Conservation (phyloP, 2,888 invertebrate genomes). For the Agrotis segetum region DNA sequence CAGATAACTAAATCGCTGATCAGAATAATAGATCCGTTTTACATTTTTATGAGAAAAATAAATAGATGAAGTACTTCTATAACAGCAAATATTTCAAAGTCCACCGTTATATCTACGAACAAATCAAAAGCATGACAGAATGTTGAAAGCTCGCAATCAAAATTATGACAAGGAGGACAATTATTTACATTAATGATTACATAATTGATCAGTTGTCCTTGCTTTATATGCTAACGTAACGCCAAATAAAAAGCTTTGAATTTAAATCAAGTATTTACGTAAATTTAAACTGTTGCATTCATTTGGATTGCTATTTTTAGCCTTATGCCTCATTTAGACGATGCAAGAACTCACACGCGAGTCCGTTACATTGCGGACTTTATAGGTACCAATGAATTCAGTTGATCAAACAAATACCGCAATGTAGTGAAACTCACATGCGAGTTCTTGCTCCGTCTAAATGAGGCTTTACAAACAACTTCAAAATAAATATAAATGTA, state of each 20-base stretch:
- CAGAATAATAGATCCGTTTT: no score
- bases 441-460: no score
- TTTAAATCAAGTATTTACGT: not conserved
- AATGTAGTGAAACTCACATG: no score
- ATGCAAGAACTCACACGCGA: no score
- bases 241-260: not conserved
- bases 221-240: not conserved
- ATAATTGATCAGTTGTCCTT: constrained; percentile 7
- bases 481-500: not conserved
- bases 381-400: no score
- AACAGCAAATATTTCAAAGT: not conserved
- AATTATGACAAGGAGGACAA: not conserved
- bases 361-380: no score
- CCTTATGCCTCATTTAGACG: no score
- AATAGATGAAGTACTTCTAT: not conserved
- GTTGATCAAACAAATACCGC: no score
- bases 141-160: not conserved
- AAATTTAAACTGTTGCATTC: not conserved
- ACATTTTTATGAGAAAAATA: no score
- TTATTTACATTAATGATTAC: constrained; percentile 17
- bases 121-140: not conserved
- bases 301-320: not conserved
- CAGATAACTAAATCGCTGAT: no score
- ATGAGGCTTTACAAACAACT: no score
- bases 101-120: no score